phyloP scores from a whole-genome alignment of 2,888 invertebrate species.

The Chydorus sphaericus region DNA sequence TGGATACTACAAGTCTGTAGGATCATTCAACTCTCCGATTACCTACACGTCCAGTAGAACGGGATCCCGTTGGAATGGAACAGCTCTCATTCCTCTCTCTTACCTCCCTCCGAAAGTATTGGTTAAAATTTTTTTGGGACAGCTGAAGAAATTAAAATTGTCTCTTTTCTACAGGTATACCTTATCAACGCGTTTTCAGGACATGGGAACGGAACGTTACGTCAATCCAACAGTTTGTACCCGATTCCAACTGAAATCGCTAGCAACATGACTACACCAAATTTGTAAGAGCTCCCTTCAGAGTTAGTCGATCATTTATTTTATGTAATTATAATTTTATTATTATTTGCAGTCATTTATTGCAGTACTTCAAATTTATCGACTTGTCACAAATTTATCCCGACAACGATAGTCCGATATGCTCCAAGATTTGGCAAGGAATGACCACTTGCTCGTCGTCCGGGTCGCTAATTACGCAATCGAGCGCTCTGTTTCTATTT shows the following conservation, averaged over 20 bases:
- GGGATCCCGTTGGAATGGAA: not conserved
- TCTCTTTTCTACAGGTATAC: not conserved
- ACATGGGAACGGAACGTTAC: not conserved
- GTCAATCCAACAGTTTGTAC: not conserved
- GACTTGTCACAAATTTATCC: conserved; percentile 4
- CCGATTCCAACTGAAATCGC: not conserved
- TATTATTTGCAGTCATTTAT: conserved; percentile 9
- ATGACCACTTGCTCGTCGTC: no score
- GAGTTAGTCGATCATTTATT: not conserved
- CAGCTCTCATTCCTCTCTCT: not conserved
- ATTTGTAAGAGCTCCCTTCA: conserved; percentile 25
- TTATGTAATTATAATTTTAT: not conserved
- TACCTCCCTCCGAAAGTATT: not conserved
- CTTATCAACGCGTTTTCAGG: not conserved
- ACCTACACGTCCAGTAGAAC: not conserved
- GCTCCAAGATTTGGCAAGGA: conserved; percentile 4
- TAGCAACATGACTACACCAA: conserved; percentile 24
- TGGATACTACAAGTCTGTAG: not conserved
- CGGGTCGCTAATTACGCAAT: no score
- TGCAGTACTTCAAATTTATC: conserved; percentile 9
- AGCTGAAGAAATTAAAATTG: not conserved
- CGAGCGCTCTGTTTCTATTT: no score
- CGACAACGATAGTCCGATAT: not conserved
- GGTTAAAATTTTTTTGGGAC: no score
- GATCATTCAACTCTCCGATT: not conserved